A percentile compares a stretch with the other conserved stretches of the same genome.
These are phyloP conservation scores for Arothron firmamentum DNA, from an alignment of 2,113 vertebrate genomes.

Conservation along the genomic window DNA sequence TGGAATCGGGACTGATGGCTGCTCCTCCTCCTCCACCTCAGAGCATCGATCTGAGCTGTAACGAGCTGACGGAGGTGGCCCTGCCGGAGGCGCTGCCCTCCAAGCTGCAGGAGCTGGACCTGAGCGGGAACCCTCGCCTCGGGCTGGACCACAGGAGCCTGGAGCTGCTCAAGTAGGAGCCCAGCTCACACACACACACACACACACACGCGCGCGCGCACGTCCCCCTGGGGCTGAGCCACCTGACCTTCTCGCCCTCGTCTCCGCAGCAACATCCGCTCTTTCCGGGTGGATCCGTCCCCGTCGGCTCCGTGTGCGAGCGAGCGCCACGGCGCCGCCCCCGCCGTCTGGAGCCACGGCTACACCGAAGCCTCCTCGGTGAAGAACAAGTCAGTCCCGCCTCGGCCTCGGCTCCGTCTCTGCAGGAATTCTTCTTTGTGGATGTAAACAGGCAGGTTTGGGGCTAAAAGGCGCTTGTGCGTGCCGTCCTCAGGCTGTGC, in stretches of 20 bases:
- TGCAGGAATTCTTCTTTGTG: too few relatives aligned
- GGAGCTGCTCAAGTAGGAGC: conserved; percentile 89
- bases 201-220: too few relatives aligned
- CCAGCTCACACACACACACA: too few relatives aligned
- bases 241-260: neutral
- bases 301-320: conserved; percentile 71
- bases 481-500: conserved; percentile 91
- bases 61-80: conserved; percentile 88
- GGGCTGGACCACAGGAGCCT: conserved; percentile 91
- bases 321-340: conserved; percentile 83
- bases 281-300: conserved; percentile 91
- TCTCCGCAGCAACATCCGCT: conserved; percentile 88
- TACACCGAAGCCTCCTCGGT: conserved; percentile 92
- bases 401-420: too few relatives aligned
- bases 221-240: neutral
- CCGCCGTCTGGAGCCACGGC: conserved; percentile 95
- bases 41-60: conserved; percentile 97
- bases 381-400: conserved; percentile 87
- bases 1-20: neutral
- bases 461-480: too few relatives aligned
- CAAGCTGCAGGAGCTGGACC: conserved; percentile 91
- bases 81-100: conserved; percentile 89
- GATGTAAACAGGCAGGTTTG: too few relatives aligned
- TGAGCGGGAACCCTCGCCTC: conserved; percentile 92
- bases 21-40: conserved; percentile 41